Conservation (phyloP, 1,140 invertebrate genomes). For the Calliopsis andreniformis region DNA sequence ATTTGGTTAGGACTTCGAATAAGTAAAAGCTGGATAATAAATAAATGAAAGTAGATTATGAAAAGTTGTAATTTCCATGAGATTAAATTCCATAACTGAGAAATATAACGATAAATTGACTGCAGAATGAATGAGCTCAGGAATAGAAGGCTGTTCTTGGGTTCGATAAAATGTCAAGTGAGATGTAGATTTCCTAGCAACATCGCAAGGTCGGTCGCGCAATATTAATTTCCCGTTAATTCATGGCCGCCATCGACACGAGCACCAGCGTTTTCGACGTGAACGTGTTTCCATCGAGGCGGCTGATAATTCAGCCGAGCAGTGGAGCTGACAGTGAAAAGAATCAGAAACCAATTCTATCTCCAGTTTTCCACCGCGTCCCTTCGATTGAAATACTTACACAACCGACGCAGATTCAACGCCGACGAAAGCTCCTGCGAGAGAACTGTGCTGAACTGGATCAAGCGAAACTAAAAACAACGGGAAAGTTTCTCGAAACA, state of each 20-base stretch:
- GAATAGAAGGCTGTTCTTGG: no score
- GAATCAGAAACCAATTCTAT: conserved; percentile 20
- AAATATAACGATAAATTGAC: no score
- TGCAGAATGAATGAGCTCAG: no score
- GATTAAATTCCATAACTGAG: no score
- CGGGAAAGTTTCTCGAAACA: background rate
- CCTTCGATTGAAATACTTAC: background rate
- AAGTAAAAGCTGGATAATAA: no score
- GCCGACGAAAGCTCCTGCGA: background rate
- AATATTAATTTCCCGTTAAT: background rate
- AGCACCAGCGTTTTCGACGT: no score
- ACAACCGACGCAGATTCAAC: background rate
- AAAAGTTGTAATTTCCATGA: no score
- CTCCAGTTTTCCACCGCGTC: background rate
- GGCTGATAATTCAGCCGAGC: no score
- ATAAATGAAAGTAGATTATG: no score
- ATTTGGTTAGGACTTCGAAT: no score
- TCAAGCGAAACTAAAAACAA: background rate
- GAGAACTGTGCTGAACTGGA: background rate
- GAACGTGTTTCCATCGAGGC: background rate
- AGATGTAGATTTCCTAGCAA: background rate
- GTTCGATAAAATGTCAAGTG: no score
- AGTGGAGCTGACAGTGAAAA: background rate
- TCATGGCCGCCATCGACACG: background rate
- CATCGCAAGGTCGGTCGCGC: background rate